phyloP scores from a whole-genome alignment of 1,140 invertebrate genomes.

The Drosophila nasuta region DNA sequence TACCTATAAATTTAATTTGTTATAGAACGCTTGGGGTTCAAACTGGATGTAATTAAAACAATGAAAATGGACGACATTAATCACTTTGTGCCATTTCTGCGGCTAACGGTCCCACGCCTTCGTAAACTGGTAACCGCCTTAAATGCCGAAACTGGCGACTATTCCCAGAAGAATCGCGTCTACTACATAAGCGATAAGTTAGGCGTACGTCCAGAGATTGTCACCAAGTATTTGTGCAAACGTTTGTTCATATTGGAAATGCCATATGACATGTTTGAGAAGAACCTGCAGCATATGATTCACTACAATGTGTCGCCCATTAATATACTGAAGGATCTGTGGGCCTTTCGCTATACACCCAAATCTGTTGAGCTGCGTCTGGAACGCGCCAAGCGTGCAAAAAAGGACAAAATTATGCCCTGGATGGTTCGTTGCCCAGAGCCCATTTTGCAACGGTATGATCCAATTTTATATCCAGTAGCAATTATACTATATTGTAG shows the following conservation, averaged over 20 bases:
- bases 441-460: conserved; percentile 80
- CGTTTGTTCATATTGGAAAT: conserved; percentile 82
- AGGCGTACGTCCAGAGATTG: conserved; percentile 59
- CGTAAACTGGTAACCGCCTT: conserved; percentile 58
- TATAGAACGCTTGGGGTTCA: conserved; percentile 56
- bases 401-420: conserved; percentile 85
- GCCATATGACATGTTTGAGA: conserved; percentile 78
- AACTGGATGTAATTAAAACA: conserved; percentile 57
- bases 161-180: conserved; percentile 70
- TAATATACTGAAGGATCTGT: conserved; percentile 86
- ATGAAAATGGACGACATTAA: conserved; percentile 73
- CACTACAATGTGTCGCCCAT: conserved; percentile 83
- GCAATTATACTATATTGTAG: background rate
- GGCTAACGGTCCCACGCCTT: conserved; percentile 61
- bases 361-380: conserved; percentile 82
- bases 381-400: conserved; percentile 79
- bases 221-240: conserved; percentile 76
- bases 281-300: conserved; percentile 77
- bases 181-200: conserved; percentile 81
- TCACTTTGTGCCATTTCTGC: conserved; percentile 77
- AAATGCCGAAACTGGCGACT: conserved; percentile 47
- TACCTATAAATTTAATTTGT: background rate
- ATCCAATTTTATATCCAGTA: background rate
- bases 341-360: conserved; percentile 85
- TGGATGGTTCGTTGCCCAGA: conserved; percentile 86